These are phyloP conservation scores for Aporrectodea caliginosa DNA, from an alignment of 1,140 invertebrate genomes.

Conservation along the genomic window DNA sequence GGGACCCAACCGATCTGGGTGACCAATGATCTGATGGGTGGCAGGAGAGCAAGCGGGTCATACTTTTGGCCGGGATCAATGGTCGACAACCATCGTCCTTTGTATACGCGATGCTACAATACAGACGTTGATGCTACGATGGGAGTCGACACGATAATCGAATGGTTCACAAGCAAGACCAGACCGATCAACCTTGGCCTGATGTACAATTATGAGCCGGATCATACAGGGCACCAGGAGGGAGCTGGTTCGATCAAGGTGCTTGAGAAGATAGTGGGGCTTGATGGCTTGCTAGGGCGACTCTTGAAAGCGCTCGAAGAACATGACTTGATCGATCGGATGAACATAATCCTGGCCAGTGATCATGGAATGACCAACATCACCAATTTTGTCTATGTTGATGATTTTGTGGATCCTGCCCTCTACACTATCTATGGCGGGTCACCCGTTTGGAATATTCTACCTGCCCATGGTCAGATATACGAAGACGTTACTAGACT, in stretches of 20 bases:
- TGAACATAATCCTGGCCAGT: conserved; percentile 69
- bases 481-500: too few relatives aligned
- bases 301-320: conserved; percentile 42
- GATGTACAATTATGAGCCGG: conserved; percentile 72
- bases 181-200: conserved; percentile 60
- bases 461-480: too few relatives aligned
- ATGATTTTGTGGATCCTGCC: conserved; percentile 57
- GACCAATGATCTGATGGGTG: conserved; percentile 40
- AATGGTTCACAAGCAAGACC: conserved; percentile 65
- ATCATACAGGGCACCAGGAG: conserved; percentile 58
- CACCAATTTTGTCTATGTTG: conserved; percentile 60
- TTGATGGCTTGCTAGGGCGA: conserved; percentile 43
- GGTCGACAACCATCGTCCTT: conserved; percentile 33
- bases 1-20: conserved; percentile 48
- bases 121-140: conserved; percentile 54
- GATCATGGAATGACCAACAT: conserved; percentile 71
- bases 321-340: conserved; percentile 55
- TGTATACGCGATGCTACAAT: conserved; percentile 10
- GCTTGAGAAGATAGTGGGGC: conserved; percentile 41
- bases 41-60: conserved; percentile 32
- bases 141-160: conserved; percentile 62
- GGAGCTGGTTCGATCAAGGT: conserved; percentile 52
- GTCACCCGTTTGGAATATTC: conserved; percentile 26
- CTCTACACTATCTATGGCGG: conserved; percentile 54
- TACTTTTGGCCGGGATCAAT: conserved; percentile 32